Evolutionary conservation across 2,888 invertebrate genomes (phyloP), one percentile per base, ranked within the genome.

Genomic region (Augochlorella aurata): DNA sequence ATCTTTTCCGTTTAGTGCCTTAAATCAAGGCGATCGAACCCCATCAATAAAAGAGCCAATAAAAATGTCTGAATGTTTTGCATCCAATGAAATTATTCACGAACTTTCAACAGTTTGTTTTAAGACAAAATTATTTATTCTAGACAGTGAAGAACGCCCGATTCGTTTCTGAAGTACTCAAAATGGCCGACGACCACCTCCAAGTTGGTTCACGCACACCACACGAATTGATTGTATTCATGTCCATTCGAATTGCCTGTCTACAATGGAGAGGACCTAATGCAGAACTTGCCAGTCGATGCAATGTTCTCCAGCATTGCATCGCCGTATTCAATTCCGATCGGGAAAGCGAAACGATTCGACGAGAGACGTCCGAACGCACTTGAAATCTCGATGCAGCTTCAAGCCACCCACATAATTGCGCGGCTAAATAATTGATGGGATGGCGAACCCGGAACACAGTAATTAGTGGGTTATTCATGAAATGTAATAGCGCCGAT

Each of bases 341-440:
- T n/a, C 14, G 16, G 14, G 45, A 70, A 47, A 63, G 14, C n/a
- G 9, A 14, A 50, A 52, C 63, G 49, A 65, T 24, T 45, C 44
- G 21, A 24, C n/a, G 21, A 24, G 47, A 24, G 16, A 61, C 38
- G n/a, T 73, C 50, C 3, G 74, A 68, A 52, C 44, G 45, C 38
- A 29, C 49, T 52, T 50, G 74, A 68, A 78, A 68, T 78, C 77
- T 63, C 61, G 61, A 67, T 29, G 29, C n/a, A 12, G 65, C 12
- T 3, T 14, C 24, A 9, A 52, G 61, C 67, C 21, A 38, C 16
- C 52, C 61, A 14, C 16, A 21, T 78, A 78, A 78, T 78, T 74
- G 68, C 58, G 16, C 47, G 68, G 21, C 61, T 63, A 73, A 68
- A 78, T 78, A 78, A 63, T 78, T 78, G 45, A 78, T 67, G 74